A percentile compares a stretch with the other conserved stretches of the same genome.
phyloP scores from a whole-genome alignment of 2,113 vertebrate genomes.

The Psittacus erithacus region DNA sequence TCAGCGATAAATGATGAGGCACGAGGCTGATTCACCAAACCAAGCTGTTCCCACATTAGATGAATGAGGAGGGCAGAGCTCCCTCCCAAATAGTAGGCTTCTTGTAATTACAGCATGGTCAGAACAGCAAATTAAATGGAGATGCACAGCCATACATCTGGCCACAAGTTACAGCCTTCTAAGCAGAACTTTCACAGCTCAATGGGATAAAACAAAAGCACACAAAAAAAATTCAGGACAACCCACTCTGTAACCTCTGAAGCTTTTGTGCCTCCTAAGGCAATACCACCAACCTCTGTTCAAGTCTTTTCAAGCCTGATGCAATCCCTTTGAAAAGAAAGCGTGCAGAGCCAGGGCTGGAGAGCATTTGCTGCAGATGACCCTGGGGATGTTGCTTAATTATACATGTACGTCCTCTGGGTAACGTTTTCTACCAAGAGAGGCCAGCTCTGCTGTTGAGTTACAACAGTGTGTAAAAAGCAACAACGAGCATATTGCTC shows the following conservation, averaged over 20 bases:
- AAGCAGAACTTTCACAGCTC: neutral
- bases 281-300: neutral
- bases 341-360: rapidly evolving
- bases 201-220: neutral
- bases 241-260: neutral
- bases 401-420: neutral
- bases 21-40: neutral
- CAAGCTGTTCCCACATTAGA: neutral
- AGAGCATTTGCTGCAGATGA: neutral
- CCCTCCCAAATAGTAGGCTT: neutral
- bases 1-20: neutral
- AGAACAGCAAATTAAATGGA: neutral
- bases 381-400: neutral
- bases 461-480: neutral
- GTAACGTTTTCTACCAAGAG: rapidly evolving
- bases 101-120: neutral
- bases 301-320: neutral
- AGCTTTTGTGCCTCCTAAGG: neutral
- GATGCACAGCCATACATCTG: neutral
- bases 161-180: neutral
- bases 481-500: neutral
- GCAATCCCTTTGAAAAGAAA: conserved; percentile 7
- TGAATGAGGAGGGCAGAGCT: neutral
- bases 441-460: neutral
- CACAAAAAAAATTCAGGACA: neutral